These are phyloP conservation scores for Neostethus bicornis DNA, from an alignment of 2,797 vertebrate species.

Conservation along the genomic window DNA sequence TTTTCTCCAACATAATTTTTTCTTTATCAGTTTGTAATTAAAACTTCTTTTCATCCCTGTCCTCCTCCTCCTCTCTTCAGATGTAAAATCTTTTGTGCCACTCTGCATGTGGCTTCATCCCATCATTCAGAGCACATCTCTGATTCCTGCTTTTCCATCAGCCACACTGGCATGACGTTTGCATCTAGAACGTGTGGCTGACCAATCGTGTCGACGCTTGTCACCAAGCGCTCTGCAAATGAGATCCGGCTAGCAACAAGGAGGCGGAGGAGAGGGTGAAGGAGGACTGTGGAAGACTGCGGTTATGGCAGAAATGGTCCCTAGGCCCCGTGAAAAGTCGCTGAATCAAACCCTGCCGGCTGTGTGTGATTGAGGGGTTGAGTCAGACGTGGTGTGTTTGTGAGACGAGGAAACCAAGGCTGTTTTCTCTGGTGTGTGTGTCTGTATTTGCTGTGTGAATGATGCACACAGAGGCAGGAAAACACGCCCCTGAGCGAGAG, in stretches of 20 bases:
- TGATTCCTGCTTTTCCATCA: conserved; percentile 61
- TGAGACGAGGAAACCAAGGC: conserved; percentile 27
- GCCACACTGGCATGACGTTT: conserved; percentile 48
- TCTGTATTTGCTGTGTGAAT: conserved; percentile 46
- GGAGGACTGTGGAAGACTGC: conserved; percentile 59
- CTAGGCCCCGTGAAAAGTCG: conserved; percentile 47
- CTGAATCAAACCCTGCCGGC: conserved; percentile 49
- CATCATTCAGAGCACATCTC: conserved; percentile 35
- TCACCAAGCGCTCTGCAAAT: conserved; percentile 59
- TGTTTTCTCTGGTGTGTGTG: conserved; percentile 6
- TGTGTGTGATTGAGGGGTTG: conserved; percentile 47
- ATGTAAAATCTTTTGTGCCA: conserved; percentile 34
- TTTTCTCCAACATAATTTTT: conserved; percentile 12
- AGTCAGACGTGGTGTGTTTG: conserved; percentile 33
- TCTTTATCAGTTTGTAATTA: conserved; percentile 32
- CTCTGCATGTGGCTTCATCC: conserved; percentile 34
- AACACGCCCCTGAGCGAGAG: conserved; percentile 51
- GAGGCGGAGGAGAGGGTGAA: conserved; percentile 42
- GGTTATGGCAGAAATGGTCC: conserved; percentile 49
- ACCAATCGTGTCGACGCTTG: conserved; percentile 64
- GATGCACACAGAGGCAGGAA: conserved; percentile 39
- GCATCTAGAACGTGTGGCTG: conserved; percentile 37
- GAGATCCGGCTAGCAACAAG: conserved; percentile 71
- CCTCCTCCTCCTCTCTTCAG: conserved; percentile 19
- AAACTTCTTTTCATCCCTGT: conserved; percentile 40